phyloP scores from a whole-genome alignment of 2,797 vertebrate species.

The Danio choprae region DNA sequence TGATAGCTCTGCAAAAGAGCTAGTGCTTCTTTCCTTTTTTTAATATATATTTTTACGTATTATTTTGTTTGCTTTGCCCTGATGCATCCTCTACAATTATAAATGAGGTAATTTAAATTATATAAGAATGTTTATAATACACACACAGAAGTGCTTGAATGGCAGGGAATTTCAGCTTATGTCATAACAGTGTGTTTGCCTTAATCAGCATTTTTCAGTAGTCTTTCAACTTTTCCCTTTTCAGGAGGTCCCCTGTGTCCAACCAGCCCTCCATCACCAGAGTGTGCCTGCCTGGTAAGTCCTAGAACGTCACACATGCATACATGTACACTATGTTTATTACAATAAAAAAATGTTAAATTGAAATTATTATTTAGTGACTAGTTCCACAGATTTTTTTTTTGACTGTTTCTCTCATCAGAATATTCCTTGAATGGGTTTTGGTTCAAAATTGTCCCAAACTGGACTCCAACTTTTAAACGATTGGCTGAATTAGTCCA shows the following conservation, averaged over 20 bases:
- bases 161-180: background rate
- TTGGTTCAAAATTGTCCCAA: no score
- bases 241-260: conserved; percentile 84
- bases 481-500: no score
- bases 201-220: background rate
- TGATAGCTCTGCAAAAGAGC: no score
- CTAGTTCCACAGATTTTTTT: no score
- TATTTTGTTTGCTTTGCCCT: conserved; percentile 2
- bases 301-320: background rate
- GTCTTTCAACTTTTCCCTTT: conserved; percentile 27
- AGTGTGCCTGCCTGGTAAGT: conserved; percentile 85
- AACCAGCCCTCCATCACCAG: conserved; percentile 83
- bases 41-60: background rate
- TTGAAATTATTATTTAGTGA: no score
- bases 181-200: background rate
- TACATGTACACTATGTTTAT: background rate
- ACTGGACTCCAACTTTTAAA: no score
- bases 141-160: background rate
- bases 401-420: no score
- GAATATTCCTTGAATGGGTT: no score
- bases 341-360: no score
- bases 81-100: background rate
- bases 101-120: background rate
- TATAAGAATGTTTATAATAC: background rate
- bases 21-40: background rate